A percentile compares a stretch with the other conserved stretches of the same genome.
Evolutionary conservation across 2,113 vertebrate species (phyloP).

Genomic region (Paradoxurus hermaphroditus): DNA sequence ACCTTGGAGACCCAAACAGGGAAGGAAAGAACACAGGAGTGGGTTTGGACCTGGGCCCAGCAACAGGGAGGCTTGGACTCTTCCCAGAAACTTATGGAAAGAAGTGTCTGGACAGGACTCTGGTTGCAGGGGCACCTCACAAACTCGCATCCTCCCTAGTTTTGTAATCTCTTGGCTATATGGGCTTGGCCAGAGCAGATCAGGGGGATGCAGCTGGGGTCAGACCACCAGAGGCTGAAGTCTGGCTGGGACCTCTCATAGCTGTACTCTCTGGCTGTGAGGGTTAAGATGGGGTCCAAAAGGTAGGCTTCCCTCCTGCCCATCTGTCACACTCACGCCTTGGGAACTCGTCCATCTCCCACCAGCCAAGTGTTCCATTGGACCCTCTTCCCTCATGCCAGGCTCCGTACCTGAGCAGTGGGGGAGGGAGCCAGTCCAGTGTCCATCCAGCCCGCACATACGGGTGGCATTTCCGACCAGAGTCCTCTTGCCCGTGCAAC

Average conservation of each 20-base stretch:
- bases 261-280: not conserved
- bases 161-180: not conserved
- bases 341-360: not conserved
- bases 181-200: not conserved
- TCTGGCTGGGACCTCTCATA: not conserved
- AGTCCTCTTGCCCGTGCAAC: conserved; percentile 88
- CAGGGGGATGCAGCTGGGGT: not conserved
- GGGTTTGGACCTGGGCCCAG: not conserved
- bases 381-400: fast-evolving
- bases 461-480: conserved; percentile 94
- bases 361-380: fast-evolving
- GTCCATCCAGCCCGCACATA: conserved; percentile 95
- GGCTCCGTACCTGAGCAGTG: conserved; percentile 94
- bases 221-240: not conserved
- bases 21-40: not conserved
- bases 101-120: not conserved
- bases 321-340: not conserved
- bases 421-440: conserved; percentile 95
- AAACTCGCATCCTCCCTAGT: not conserved
- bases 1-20: not conserved
- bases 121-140: not conserved
- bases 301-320: not conserved
- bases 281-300: no score
- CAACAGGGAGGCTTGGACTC: not conserved
- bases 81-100: not conserved